A percentile compares a stretch with the other conserved stretches of the same genome.
Evolutionary conservation across 2,797 vertebrate species (phyloP).

Genomic region (Halcyon leucocephala): DNA sequence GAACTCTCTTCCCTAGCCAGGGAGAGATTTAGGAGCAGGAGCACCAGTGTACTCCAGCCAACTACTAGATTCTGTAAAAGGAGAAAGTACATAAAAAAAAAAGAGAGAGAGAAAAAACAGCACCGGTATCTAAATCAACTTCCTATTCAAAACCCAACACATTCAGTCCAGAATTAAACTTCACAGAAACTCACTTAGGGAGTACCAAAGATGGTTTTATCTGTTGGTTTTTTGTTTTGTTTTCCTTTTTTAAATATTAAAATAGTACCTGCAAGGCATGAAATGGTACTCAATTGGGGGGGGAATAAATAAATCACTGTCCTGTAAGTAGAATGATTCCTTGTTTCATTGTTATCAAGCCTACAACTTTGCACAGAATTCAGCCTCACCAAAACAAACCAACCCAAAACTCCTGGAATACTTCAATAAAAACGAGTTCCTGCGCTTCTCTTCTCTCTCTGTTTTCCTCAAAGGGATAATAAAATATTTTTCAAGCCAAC

Average conservation of each 20-base stretch:
- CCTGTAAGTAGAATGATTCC: neutral
- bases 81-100: neutral
- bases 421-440: neutral
- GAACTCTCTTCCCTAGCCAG: neutral
- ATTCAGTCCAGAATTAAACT: neutral
- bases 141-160: neutral
- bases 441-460: neutral
- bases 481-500: neutral
- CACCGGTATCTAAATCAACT: neutral
- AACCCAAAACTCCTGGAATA: neutral
- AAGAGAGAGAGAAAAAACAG: neutral
- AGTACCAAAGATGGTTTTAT: neutral
- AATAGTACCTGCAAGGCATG: neutral
- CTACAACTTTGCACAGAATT: neutral
- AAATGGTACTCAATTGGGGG: neutral
- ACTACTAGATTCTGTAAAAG: neutral
- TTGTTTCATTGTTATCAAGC: neutral
- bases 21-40: neutral
- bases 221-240: accelerated
- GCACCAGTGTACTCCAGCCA: neutral
- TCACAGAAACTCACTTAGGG: neutral
- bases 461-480: neutral
- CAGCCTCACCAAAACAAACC: neutral
- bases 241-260: neutral
- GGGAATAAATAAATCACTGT: neutral